These are phyloP conservation scores for Bufo gargarizans DNA, from an alignment of 2,113 vertebrate genomes.

Conservation along the genomic window DNA sequence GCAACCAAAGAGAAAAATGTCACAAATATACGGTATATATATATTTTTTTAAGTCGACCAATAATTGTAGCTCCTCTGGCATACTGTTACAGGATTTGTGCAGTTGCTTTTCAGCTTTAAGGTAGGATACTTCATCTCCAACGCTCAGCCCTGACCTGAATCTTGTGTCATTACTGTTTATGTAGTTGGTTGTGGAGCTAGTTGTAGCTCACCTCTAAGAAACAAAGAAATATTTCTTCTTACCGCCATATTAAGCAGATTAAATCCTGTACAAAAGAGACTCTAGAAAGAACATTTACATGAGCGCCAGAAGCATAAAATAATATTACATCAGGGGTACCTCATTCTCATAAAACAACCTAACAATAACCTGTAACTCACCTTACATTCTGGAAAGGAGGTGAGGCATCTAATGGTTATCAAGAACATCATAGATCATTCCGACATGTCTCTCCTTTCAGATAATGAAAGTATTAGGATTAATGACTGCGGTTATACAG, in stretches of 20 bases:
- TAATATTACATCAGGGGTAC: neutral
- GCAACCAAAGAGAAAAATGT: too few species aligned
- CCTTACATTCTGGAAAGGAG: neutral
- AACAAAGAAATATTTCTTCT: neutral
- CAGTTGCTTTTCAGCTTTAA: neutral
- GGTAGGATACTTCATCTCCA: neutral
- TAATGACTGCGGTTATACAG: neutral
- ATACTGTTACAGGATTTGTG: neutral
- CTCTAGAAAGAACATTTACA: neutral
- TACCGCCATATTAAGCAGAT: neutral
- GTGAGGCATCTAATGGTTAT: constrained; percentile 1
- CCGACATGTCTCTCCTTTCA: neutral
- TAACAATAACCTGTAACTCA: neutral
- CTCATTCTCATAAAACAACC: neutral
- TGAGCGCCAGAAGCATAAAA: neutral
- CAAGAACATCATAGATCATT: constrained; percentile 9
- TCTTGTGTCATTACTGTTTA: neutral
- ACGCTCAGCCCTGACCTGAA: neutral
- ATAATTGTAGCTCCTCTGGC: too few species aligned
- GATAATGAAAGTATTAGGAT: constrained; percentile 24
- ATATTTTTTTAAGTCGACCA: too few species aligned
- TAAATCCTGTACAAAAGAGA: neutral
- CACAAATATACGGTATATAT: too few species aligned
- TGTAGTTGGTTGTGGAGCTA: neutral
- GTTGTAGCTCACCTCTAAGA: neutral